Conservation (phyloP, 2,888 invertebrate species). For the Apodemia mormo region DNA sequence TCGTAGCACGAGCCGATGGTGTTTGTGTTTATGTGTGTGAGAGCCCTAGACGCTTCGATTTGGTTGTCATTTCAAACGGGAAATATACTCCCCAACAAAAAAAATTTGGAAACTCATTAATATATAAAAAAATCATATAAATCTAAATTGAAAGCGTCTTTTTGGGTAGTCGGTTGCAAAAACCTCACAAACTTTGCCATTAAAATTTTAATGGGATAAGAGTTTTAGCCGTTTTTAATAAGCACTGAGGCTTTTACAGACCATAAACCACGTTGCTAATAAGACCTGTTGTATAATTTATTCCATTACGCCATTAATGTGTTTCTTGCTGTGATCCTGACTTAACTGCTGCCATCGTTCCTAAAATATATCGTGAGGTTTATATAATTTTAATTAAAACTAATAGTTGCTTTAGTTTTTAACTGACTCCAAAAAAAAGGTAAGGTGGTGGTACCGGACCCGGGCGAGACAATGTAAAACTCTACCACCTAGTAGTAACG, state of each 20-base stretch:
- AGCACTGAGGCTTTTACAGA: neutral
- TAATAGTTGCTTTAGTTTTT: neutral
- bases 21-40: too few species aligned
- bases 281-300: slow-evolving; percentile 13
- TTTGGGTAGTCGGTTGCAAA: neutral
- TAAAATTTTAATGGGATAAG: neutral
- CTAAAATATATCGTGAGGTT: neutral
- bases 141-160: too few species aligned
- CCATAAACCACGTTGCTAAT: slow-evolving; percentile 4
- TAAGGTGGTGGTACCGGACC: too few species aligned
- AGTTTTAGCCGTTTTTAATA: neutral
- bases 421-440: too few species aligned
- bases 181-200: neutral
- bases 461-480: too few species aligned
- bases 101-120: too few species aligned
- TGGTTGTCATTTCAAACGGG: too few species aligned
- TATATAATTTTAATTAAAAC: neutral
- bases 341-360: neutral
- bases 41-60: too few species aligned
- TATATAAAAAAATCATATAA: too few species aligned
- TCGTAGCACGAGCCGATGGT: too few species aligned
- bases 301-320: slow-evolving; percentile 4
- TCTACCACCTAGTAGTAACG: too few species aligned
- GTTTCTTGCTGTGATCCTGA: neutral
- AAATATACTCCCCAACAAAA: too few species aligned